Conservation (phyloP, 2,888 invertebrate genomes). For the Nycteola revayana region DNA sequence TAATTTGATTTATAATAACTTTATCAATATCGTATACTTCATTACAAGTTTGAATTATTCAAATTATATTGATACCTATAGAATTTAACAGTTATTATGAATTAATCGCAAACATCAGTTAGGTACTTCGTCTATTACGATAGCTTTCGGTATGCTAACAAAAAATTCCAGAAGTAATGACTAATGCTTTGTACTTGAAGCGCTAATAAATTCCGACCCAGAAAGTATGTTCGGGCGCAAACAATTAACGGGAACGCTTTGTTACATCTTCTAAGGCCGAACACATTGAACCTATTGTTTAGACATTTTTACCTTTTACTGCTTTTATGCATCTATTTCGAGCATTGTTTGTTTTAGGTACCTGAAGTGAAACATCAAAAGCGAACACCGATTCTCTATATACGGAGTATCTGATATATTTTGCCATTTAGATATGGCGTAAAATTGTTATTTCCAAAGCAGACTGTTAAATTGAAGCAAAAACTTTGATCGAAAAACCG, state of each 20-base stretch:
- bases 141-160: conserved; percentile 13
- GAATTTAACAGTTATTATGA: too few species aligned
- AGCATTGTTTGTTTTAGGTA: conserved; percentile 27
- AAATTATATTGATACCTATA: too few species aligned
- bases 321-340: conserved; percentile 30
- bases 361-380: conserved; percentile 26
- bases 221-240: conserved; percentile 50
- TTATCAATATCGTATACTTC: too few species aligned
- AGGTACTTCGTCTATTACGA: neutral
- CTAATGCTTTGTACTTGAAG: conserved; percentile 38
- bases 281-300: conserved; percentile 47
- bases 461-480: too few species aligned
- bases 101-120: too few species aligned
- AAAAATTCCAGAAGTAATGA: conserved; percentile 36
- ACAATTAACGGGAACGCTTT: conserved; percentile 61
- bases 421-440: too few species aligned
- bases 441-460: too few species aligned
- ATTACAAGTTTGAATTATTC: too few species aligned
- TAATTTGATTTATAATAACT: too few species aligned
- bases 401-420: too few species aligned
- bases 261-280: conserved; percentile 41
- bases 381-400: conserved; percentile 13
- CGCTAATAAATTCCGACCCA: conserved; percentile 56
- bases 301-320: conserved; percentile 24
- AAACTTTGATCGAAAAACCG: too few species aligned